Evolutionary conservation across 2,888 invertebrate species (phyloP).

Genomic region (Andricus curvator): DNA sequence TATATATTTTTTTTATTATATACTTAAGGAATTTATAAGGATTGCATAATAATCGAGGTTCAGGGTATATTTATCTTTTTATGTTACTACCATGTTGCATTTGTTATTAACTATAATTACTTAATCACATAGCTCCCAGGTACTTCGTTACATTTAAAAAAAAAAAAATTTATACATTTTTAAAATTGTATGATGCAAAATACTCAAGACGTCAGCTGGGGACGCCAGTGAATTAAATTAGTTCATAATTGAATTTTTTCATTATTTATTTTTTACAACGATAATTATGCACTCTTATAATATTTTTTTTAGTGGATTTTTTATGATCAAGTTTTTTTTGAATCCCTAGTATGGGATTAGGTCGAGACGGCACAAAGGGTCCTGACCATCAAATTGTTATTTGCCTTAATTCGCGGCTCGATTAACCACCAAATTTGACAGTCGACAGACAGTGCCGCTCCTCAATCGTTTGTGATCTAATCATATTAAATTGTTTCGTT

Average conservation of each 20-base stretch:
- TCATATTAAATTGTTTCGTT: conserved; percentile 66
- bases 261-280: not conserved
- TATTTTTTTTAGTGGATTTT: not conserved
- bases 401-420: conserved; percentile 45
- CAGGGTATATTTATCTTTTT: not conserved
- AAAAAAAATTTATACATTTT: too few relatives aligned
- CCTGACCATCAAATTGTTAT: conserved; percentile 41
- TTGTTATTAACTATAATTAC: not conserved
- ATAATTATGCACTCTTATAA: not conserved
- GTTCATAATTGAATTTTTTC: not conserved
- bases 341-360: not conserved
- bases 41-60: not conserved
- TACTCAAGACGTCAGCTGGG: not conserved
- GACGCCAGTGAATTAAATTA: not conserved
- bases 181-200: not conserved
- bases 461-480: conserved; percentile 54
- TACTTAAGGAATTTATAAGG: not conserved
- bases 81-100: not conserved
- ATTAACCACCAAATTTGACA: conserved; percentile 64
- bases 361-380: not conserved
- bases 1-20: too few relatives aligned
- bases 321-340: conserved; percentile 51
- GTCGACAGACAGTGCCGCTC: conserved; percentile 61
- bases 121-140: not conserved
- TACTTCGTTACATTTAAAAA: not conserved